Conservation (phyloP, 1,140 invertebrate species). For the Hormaphis cornu region DNA sequence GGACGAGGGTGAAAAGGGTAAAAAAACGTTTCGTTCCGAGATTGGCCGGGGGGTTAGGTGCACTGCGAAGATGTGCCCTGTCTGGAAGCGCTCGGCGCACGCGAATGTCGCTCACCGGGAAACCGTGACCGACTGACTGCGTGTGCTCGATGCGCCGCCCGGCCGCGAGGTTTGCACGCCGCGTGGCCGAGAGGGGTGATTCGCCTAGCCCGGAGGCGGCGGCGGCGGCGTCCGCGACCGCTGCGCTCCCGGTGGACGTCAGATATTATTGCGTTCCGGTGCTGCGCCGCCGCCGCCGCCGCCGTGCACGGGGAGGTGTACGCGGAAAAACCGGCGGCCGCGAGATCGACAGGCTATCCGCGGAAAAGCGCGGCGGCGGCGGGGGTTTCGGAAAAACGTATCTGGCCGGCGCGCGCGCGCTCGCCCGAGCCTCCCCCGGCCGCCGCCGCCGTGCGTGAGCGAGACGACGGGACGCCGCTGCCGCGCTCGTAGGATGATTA, state of each 20-base stretch:
- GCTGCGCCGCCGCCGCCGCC: background rate
- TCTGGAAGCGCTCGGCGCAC: background rate
- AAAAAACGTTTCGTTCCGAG: too few relatives aligned
- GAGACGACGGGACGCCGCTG: background rate
- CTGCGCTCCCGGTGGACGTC: background rate
- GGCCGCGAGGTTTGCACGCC: background rate
- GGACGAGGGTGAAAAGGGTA: too few relatives aligned
- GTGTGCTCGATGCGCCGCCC: background rate
- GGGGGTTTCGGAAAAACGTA: background rate
- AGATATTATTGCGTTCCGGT: too few relatives aligned
- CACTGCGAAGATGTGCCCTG: too few relatives aligned
- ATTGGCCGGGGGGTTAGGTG: too few relatives aligned
- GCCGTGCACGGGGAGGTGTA: background rate
- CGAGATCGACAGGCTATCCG: background rate
- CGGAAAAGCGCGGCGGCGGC: background rate
- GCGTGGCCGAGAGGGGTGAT: background rate
- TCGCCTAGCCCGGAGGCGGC: background rate
- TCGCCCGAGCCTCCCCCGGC: background rate
- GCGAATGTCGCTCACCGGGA: slow-evolving; percentile 14
- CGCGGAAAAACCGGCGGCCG: background rate
- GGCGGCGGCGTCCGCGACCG: background rate
- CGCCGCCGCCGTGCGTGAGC: background rate
- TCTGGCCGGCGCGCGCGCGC: background rate
- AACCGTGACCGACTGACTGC: slow-evolving; percentile 18
- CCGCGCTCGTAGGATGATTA: background rate